Percentiles rank a stretch among this genome's conserved stretches.
phyloP scores from a whole-genome alignment of 2,797 vertebrate genomes.

The Pelochelys cantorii region DNA sequence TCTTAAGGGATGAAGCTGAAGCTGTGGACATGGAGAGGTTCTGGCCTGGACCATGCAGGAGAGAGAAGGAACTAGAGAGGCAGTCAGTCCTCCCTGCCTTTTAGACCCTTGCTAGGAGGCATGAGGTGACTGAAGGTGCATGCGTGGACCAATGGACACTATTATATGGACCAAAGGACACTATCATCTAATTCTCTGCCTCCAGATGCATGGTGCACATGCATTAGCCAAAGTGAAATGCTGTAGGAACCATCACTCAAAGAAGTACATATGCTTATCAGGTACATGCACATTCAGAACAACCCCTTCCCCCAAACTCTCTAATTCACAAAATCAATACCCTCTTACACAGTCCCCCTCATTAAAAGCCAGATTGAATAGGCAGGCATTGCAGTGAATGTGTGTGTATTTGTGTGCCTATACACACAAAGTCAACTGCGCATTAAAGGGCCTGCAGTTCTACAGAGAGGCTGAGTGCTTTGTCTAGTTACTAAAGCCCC shows the following conservation, averaged over 20 bases:
- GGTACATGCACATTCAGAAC: not conserved
- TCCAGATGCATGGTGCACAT: not conserved
- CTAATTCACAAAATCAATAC: not conserved
- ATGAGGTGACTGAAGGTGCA: not conserved
- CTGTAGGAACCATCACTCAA: not conserved
- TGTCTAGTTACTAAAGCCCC: conserved; percentile 31
- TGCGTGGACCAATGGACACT: too few relatives aligned
- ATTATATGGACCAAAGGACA: not conserved
- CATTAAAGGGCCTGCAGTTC: conserved; percentile 41
- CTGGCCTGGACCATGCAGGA: too few relatives aligned
- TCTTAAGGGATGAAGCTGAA: too few relatives aligned
- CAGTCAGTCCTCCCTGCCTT: too few relatives aligned
- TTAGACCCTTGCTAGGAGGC: too few relatives aligned
- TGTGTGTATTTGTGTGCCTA: not conserved
- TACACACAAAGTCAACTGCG: not conserved
- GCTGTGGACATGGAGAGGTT: too few relatives aligned
- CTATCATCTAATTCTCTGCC: not conserved
- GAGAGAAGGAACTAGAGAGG: too few relatives aligned
- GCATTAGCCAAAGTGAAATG: not conserved
- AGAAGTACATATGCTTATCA: not conserved
- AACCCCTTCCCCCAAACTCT: not conserved
- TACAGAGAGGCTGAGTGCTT: conserved; percentile 45
- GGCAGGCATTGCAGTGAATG: not conserved
- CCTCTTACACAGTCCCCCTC: not conserved
- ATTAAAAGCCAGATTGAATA: not conserved